phyloP scores from a whole-genome alignment of 2,113 vertebrate genomes.

The Nothocercus julius region DNA sequence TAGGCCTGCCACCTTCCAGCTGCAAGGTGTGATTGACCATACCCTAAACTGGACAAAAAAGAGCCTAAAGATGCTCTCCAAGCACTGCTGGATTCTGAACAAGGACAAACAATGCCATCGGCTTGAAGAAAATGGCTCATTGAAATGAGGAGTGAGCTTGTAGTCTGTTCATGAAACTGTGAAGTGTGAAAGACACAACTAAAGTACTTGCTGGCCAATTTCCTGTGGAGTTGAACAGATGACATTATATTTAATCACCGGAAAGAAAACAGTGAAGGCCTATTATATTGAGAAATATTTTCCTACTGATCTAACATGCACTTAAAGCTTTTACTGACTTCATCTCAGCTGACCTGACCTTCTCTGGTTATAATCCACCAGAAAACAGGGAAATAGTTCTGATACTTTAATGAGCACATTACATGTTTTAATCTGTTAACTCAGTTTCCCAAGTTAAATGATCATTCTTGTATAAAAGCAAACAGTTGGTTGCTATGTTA shows the following conservation, averaged over 20 bases:
- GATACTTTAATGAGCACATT: conserved; percentile 15
- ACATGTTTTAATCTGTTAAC: background rate
- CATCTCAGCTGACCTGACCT: background rate
- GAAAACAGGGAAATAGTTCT: conserved; percentile 7
- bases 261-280: background rate
- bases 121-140: background rate
- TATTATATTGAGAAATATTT: conserved; percentile 51
- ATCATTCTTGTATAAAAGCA: conserved; percentile 19
- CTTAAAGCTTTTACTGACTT: background rate
- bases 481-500: background rate
- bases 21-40: background rate
- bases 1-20: background rate
- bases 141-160: background rate
- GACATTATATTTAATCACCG: conserved; percentile 20
- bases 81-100: background rate
- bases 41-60: background rate
- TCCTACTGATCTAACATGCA: background rate
- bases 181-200: background rate
- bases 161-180: background rate
- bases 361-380: background rate
- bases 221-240: background rate
- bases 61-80: background rate
- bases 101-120: background rate
- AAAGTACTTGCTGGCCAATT: background rate
- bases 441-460: conserved; percentile 11